These are phyloP conservation scores for Poecile montanus DNA, from an alignment of 2,797 vertebrate species.

Conservation along the genomic window DNA sequence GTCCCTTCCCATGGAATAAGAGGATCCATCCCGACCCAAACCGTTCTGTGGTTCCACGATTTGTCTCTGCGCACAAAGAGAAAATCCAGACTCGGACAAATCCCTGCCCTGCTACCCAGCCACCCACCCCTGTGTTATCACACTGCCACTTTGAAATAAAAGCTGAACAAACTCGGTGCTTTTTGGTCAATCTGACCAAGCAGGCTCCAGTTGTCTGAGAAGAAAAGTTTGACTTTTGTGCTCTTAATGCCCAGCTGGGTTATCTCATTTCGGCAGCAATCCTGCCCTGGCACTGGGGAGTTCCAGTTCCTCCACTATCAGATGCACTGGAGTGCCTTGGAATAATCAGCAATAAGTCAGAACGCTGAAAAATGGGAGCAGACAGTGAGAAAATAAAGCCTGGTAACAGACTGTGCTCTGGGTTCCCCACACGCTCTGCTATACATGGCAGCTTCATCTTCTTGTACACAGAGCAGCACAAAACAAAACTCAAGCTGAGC, in stretches of 20 bases:
- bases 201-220: not conserved
- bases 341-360: not conserved
- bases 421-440: not conserved
- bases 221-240: not conserved
- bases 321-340: not conserved
- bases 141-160: not conserved
- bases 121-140: not conserved
- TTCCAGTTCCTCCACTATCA: rapidly evolving
- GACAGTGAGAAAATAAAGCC: constrained; percentile 29
- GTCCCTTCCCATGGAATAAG: not conserved
- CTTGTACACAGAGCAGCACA: not conserved
- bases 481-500: constrained; percentile 6
- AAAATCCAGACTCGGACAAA: not conserved
- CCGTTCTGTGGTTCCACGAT: rapidly evolving
- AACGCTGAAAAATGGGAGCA: not conserved
- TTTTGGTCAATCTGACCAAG: not conserved
- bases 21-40: not conserved
- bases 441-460: not conserved
- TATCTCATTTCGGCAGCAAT: not conserved
- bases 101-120: not conserved
- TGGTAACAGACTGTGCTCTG: constrained; percentile 10
- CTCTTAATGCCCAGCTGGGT: not conserved
- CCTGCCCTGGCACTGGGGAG: rapidly evolving
- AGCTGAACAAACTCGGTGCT: not conserved
- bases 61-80: rapidly evolving